Evolutionary conservation across 1,140 invertebrate species (phyloP).

Genomic region (Scylla paramamosain): DNA sequence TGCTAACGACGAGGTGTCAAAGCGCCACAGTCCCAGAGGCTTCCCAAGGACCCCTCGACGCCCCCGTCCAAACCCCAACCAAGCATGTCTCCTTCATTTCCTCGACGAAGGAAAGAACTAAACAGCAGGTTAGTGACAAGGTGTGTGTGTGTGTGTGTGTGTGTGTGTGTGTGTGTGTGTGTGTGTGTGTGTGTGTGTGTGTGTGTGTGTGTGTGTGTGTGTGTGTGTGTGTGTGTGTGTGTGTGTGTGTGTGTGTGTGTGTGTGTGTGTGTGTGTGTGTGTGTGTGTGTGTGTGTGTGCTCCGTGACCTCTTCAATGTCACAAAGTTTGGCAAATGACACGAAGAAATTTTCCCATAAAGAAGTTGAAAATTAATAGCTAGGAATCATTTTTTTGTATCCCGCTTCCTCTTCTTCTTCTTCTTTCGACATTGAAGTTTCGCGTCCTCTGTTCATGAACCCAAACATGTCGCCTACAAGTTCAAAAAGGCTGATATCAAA

Average conservation of each 20-base stretch:
- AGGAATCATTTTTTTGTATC: too few relatives aligned
- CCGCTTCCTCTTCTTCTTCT: too few relatives aligned
- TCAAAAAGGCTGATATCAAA: too few relatives aligned
- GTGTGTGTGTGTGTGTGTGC: background rate
- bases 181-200: constrained; percentile 11
- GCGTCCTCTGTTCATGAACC: too few relatives aligned
- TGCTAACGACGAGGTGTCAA: background rate
- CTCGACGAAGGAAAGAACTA: too few relatives aligned
- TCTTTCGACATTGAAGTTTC: too few relatives aligned
- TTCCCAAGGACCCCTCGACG: background rate
- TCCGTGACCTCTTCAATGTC: too few relatives aligned
- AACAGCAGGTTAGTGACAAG: background rate
- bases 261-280: constrained; percentile 3
- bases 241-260: constrained; percentile 3
- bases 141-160: background rate
- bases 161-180: constrained; percentile 18
- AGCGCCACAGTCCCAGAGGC: background rate
- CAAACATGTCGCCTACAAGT: too few relatives aligned
- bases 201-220: constrained; percentile 3
- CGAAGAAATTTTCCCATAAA: too few relatives aligned
- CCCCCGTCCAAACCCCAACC: background rate
- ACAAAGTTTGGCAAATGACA: too few relatives aligned
- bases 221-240: constrained; percentile 3
- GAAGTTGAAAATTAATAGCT: too few relatives aligned
- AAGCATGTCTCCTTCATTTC: background rate